A percentile compares a stretch with the other conserved stretches of the same genome.
These are phyloP conservation scores for Hirundo rustica DNA, from an alignment of 2,797 vertebrate genomes.

Conservation along the genomic window DNA sequence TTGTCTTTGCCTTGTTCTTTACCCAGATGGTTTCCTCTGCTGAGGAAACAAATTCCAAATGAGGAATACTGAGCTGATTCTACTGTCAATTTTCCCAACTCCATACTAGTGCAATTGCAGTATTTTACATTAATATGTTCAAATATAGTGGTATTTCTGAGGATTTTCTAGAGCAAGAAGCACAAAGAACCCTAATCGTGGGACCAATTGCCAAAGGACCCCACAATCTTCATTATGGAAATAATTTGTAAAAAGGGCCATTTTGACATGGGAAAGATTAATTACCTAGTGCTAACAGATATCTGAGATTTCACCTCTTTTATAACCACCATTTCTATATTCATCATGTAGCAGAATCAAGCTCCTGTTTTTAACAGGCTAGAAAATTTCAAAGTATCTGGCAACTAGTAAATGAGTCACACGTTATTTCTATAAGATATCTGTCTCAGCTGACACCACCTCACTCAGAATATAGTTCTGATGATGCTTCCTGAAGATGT, in stretches of 20 bases:
- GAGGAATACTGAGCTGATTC: background rate
- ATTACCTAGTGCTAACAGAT: background rate
- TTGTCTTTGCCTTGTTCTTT: background rate
- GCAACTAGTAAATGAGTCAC: constrained; percentile 31
- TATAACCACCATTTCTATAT: background rate
- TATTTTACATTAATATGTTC: background rate
- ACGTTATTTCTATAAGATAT: background rate
- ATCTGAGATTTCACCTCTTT: background rate
- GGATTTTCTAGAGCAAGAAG: background rate
- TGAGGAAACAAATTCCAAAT: background rate
- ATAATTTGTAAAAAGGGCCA: background rate
- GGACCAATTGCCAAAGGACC: background rate
- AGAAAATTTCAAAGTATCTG: background rate
- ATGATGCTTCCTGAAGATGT: background rate
- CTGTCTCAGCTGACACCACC: constrained; percentile 6
- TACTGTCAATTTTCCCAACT: background rate
- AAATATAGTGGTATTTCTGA: background rate
- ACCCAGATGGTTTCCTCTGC: background rate
- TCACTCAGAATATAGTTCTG: constrained; percentile 9
- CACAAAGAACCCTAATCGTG: background rate
- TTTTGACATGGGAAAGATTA: background rate
- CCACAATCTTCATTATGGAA: background rate
- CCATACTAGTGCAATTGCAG: background rate
- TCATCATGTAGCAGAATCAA: background rate
- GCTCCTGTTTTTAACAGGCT: background rate